Base-by-base conservation (phyloP, 2,888 invertebrate species). In the Nysson spinosus region DNA sequence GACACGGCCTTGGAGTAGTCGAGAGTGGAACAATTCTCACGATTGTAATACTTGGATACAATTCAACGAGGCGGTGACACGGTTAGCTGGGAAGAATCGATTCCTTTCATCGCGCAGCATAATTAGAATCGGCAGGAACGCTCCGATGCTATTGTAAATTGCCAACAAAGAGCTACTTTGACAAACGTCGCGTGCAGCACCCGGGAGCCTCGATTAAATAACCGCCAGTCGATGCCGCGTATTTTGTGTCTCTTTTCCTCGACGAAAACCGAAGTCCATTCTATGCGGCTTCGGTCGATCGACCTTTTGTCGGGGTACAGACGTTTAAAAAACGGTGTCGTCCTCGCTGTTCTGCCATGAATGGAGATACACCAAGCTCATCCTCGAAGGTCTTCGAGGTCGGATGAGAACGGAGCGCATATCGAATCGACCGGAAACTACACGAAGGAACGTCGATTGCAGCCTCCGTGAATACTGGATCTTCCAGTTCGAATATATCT, bases 371-470 rank as follows among this genome's bases (percentile, higher is more conserved):
- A 30, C 20, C 14, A 3, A 39, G 14, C 24, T 5, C 16, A 26
- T 5, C 17, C 56, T 35, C 50, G 11, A 20, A 4, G 52, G 16
- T 43, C 19, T 57, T 57, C 55, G 66, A 57, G 66, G 62, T 66
- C 66, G 49, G 26, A 12, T 42, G 63, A 43, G 26, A 22, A 30
- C 17, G 63, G 46, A 44, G 34, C 39, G 55, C 28, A 51, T 28
- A 65, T 61, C 46, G 70, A 70, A 65, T 70, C 51, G 65, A 65
- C n/a, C 35, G 58, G 66, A 61, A 70, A 43, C 55, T 43, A 46
- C 24, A 19, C 26, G 47, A 62, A 63, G 71, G 66, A 70, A 71
- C 51, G 66, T 63, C 58, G 69, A 71, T 71, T 35, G 55, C 62
- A 67, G 50, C 35, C 11, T 11, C 16, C 24, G 7, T 37, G 37